These are phyloP conservation scores for Spodoptera exigua DNA, from an alignment of 2,888 invertebrate species.

Conservation along the genomic window DNA sequence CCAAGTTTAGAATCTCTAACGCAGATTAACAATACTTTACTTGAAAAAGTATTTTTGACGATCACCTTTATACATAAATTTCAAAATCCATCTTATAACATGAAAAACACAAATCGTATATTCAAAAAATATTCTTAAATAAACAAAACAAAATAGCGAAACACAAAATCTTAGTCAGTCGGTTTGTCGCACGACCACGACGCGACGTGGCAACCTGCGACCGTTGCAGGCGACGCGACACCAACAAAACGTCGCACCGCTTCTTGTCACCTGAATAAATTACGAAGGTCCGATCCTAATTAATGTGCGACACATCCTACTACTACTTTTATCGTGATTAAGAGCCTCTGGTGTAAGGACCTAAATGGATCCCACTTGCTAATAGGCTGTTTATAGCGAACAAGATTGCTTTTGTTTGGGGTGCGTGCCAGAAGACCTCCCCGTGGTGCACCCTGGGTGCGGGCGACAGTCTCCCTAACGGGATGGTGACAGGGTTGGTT, in stretches of 20 bases:
- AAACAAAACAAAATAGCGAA: neutral
- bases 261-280: constrained; percentile 83
- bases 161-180: constrained; percentile 28
- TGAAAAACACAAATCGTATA: no score
- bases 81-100: no score
- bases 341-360: constrained; percentile 63
- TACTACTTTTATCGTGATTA: constrained; percentile 81
- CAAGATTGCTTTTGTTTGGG: constrained; percentile 38
- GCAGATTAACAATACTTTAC: no score
- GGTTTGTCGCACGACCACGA: constrained; percentile 48
- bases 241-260: constrained; percentile 67
- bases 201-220: constrained; percentile 69
- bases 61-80: no score
- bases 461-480: no score
- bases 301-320: constrained; percentile 77
- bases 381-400: constrained; percentile 60
- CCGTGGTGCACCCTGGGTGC: no score
- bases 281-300: constrained; percentile 81
- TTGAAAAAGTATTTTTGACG: no score
- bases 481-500: no score
- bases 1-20: no score
- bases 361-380: constrained; percentile 61
- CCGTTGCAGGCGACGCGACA: constrained; percentile 57
- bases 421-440: no score
- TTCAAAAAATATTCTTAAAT: no score